phyloP scores from a whole-genome alignment of 1,140 invertebrate genomes.

The Probaryconus sp. region DNA sequence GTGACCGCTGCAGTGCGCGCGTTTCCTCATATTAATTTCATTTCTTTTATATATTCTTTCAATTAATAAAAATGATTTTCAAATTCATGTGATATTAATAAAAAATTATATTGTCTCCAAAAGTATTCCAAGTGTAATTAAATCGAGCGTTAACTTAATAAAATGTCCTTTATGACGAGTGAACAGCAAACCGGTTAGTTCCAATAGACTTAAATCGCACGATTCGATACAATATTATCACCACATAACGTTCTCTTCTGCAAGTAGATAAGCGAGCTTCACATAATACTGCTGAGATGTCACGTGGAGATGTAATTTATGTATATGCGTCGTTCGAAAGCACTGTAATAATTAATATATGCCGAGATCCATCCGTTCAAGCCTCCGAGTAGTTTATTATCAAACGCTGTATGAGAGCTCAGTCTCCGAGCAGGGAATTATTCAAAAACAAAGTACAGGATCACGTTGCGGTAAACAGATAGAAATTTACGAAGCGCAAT shows the following conservation, averaged over 20 bases:
- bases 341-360: constrained; percentile 70
- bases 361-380: constrained; percentile 65
- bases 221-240: constrained; percentile 46
- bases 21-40: too few relatives aligned
- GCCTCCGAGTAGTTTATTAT: constrained; percentile 68
- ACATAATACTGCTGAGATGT: constrained; percentile 61
- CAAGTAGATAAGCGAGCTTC: constrained; percentile 42
- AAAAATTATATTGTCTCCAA: background rate
- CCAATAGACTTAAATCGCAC: constrained; percentile 23
- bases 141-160: constrained; percentile 18
- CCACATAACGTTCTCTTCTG: constrained; percentile 10
- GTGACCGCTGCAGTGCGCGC: too few relatives aligned
- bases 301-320: constrained; percentile 63
- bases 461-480: constrained; percentile 19
- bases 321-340: constrained; percentile 58
- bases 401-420: constrained; percentile 38
- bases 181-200: constrained; percentile 28
- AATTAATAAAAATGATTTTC: too few relatives aligned
- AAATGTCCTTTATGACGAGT: constrained; percentile 23
- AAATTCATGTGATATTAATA: background rate
- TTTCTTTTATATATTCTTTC: too few relatives aligned
- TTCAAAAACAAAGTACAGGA: constrained; percentile 37
- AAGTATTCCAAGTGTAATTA: constrained; percentile 1
- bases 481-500: constrained; percentile 57
- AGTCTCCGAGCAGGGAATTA: constrained; percentile 10